Conservation (phyloP, 2,888 invertebrate genomes). For the Drosophila imparisetae region DNA sequence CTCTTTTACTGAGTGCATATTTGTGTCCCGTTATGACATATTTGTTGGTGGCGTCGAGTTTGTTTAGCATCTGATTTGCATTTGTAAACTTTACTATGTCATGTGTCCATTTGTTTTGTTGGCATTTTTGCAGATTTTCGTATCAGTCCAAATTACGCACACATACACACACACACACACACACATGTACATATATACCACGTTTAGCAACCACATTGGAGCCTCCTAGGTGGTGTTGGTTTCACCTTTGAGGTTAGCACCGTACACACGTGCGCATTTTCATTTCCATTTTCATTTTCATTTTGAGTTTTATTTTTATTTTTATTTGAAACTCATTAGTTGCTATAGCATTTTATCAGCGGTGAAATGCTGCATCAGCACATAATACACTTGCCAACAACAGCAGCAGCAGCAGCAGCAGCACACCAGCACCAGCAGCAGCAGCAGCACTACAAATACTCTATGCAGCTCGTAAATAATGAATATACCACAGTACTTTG, state of each 20-base stretch:
- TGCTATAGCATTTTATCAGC: conserved; percentile 56
- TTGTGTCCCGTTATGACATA: conserved; percentile 73
- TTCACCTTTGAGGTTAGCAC: conserved; percentile 39
- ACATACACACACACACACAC: too few relatives aligned
- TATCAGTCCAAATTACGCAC: conserved; percentile 55
- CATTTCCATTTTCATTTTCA: conserved; percentile 11
- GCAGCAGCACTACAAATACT: conserved; percentile 17
- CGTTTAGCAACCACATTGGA: neutral
- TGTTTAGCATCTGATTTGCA: conserved; percentile 79
- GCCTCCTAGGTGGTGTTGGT: neutral
- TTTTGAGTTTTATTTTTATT: conserved; percentile 47
- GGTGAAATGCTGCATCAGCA: conserved; percentile 70
- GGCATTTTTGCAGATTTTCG: conserved; percentile 68
- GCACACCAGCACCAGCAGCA: conserved; percentile 15
- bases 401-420: conserved; percentile 10
- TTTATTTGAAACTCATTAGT: conserved; percentile 77
- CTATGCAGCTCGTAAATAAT: conserved; percentile 20
- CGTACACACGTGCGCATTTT: conserved; percentile 29
- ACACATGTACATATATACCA: neutral
- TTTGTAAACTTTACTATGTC: conserved; percentile 77
- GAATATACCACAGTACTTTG: neutral
- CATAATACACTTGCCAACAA: conserved; percentile 50
- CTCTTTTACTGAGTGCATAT: conserved; percentile 50
- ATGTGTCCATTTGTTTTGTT: conserved; percentile 66
- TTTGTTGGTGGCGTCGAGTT: conserved; percentile 76